A percentile compares a stretch with the other conserved stretches of the same genome.
Evolutionary conservation across 1,140 invertebrate species (phyloP).

Genomic region (Drosophila pandora): DNA sequence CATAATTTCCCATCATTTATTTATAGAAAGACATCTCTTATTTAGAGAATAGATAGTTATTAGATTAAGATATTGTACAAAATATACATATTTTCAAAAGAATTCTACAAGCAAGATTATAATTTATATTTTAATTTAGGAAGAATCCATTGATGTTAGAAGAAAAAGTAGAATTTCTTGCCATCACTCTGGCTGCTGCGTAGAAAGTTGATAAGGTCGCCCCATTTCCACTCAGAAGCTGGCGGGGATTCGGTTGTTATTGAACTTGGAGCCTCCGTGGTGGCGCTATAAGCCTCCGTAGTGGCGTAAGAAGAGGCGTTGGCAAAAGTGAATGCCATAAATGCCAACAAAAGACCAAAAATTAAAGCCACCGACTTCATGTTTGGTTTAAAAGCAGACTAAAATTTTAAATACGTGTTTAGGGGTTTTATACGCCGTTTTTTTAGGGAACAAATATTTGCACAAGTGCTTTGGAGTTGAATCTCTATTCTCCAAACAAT

Average conservation of each 20-base stretch:
- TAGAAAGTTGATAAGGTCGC: not conserved
- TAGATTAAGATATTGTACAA: no score
- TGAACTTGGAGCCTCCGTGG: not conserved
- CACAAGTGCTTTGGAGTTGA: not conserved
- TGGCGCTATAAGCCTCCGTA: not conserved
- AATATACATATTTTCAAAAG: no score
- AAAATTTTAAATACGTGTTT: not conserved
- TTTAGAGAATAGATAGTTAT: no score
- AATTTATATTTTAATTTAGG: no score
- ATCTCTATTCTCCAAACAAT: not conserved
- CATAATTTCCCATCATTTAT: not conserved
- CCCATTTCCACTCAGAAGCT: not conserved
- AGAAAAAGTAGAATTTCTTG: conserved; percentile 5
- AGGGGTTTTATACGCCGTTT: not conserved
- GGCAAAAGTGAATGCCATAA: not conserved
- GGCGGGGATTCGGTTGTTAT: not conserved
- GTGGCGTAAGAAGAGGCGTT: not conserved
- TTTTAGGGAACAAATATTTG: not conserved
- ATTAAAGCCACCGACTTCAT: not conserved
- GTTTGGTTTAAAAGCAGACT: not conserved
- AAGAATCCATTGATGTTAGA: not conserved
- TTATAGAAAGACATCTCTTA: no score
- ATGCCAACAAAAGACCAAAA: not conserved
- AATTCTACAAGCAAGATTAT: no score
- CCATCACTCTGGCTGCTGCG: not conserved